Conservation (phyloP, 2,797 vertebrate genomes). For the Dicrostonyx torquatus region DNA sequence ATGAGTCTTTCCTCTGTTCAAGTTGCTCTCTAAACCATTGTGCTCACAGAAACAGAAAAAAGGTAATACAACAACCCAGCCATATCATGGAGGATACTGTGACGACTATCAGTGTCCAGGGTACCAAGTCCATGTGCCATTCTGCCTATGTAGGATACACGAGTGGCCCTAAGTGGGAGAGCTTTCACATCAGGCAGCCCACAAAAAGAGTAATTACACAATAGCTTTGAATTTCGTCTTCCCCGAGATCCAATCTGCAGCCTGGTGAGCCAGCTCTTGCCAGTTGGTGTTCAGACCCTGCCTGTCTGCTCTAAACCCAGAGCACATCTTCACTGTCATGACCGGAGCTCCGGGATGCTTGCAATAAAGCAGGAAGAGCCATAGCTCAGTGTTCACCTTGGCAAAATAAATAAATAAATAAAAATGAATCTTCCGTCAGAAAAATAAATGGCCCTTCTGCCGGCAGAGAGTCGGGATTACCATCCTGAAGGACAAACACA, state of each 20-base stretch:
- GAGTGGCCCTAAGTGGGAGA: background rate
- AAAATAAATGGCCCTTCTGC: slow-evolving; percentile 67
- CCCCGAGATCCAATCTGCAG: background rate
- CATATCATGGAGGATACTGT: background rate
- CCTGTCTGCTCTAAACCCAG: slow-evolving; percentile 3
- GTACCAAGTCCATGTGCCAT: background rate
- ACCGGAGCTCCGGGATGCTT: background rate
- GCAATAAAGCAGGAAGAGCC: background rate
- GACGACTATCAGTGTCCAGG: background rate
- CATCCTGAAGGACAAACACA: slow-evolving; percentile 56
- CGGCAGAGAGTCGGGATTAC: background rate
- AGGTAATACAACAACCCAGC: background rate
- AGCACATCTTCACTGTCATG: background rate
- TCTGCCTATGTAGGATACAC: rapidly evolving
- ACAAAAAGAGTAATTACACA: background rate
- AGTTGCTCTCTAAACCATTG: background rate
- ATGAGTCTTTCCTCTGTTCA: background rate
- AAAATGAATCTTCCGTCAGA: slow-evolving; percentile 46
- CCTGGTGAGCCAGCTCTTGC: background rate
- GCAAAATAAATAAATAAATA: slow-evolving; percentile 53
- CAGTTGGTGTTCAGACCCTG: background rate
- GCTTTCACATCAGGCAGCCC: background rate
- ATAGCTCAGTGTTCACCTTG: slow-evolving; percentile 59
- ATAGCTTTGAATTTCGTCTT: background rate
- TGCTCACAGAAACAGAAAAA: background rate